These are phyloP conservation scores for Atta texana DNA, from an alignment of 1,140 invertebrate genomes.

Conservation along the genomic window DNA sequence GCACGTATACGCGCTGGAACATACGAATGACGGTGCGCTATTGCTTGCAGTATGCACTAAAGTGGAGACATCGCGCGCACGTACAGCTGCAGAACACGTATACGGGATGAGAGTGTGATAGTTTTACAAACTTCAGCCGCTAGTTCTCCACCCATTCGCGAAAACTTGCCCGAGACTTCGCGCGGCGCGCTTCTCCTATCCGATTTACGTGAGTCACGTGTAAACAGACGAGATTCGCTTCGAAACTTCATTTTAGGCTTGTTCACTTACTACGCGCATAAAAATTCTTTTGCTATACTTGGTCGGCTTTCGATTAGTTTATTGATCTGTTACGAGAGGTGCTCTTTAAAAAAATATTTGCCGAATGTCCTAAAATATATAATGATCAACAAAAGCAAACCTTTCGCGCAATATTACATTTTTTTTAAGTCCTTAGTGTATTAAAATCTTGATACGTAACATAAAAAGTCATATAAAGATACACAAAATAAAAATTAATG, in stretches of 20 bases:
- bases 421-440: not conserved
- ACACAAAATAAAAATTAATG: not conserved
- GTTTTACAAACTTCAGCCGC: conserved; percentile 59
- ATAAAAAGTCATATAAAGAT: not conserved
- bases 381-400: not conserved
- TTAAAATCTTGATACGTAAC: not conserved
- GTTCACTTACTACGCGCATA: conserved; percentile 18
- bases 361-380: not conserved
- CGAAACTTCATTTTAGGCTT: conserved; percentile 44
- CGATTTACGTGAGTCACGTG: conserved; percentile 63
- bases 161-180: conserved; percentile 58
- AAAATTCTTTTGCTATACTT: conserved; percentile 22
- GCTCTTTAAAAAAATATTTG: not conserved
- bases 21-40: not conserved
- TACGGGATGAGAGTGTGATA: conserved; percentile 50
- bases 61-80: conserved; percentile 22
- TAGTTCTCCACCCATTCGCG: conserved; percentile 42
- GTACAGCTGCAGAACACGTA: conserved; percentile 36
- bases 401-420: not conserved
- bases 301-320: conserved; percentile 9
- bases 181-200: conserved; percentile 47
- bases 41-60: conserved; percentile 27
- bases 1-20: too few species aligned
- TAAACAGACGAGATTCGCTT: conserved; percentile 53
- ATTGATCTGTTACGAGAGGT: not conserved